Evolutionary conservation across 2,797 vertebrate genomes (phyloP), one percentile per base, ranked within the genome.

Genomic region (Thripadectes ignobilis): DNA sequence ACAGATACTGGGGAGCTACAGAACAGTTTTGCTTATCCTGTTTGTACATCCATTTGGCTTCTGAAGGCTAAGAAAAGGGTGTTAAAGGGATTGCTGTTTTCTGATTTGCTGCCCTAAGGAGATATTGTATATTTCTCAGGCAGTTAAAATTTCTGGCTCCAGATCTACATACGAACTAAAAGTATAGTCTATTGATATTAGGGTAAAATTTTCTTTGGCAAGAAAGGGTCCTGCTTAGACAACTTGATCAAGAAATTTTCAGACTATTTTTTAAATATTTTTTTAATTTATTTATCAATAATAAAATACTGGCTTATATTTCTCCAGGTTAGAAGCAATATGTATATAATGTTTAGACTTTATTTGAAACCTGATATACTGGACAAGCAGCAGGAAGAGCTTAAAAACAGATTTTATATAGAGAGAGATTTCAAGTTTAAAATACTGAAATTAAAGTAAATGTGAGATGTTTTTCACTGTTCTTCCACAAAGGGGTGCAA

Each of bases 401-500:
- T 75, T 79, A 69, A 77, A 55, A 54, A 24, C 14, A 54, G 21
- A 11, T 76, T 76, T 87, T 73, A 4, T 57, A 4, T 57, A 10
- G 36, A 46, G 16, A 65, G 21, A 24, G 72, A 59, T 1, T 63
- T 14, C 52, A 65, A 74, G 13, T 43, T 82, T 85, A 27, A 80
- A 67, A 62, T 62, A 45, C 19, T 41, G 26, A 8, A 81, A 51
- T 78, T 72, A 36, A 73, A 88, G 26, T 8, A 71, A 86, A 49
- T n/a, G 2, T 63, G 38, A 61, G 41, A 5, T 93, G 87, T 61
- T 77, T 92, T 91, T 89, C 61, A 41, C 57, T 63, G 6, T 91
- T 94, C 41, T 74, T 80, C 95, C 96, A 95, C 93, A 83, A 55
- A 58, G 92, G 65, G 91, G 88, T 89, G 94, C 84, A 77, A 39